phyloP scores from a whole-genome alignment of 2,797 vertebrate genomes.

The Eulemur mongoz region DNA sequence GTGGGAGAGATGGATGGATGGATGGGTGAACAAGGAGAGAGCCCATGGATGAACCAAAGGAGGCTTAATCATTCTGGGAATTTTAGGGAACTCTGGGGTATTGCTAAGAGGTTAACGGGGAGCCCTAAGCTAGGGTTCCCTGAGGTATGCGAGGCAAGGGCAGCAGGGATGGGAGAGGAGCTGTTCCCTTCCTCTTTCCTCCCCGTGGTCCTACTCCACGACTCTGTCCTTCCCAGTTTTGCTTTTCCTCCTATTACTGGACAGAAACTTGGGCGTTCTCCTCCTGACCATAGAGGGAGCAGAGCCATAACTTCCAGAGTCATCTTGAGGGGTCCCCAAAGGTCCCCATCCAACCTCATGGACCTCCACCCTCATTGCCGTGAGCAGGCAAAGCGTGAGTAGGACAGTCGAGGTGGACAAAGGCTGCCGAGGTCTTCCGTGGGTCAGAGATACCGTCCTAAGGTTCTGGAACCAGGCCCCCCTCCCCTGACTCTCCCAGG shows the following conservation, averaged over 20 bases:
- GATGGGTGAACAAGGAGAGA: not conserved
- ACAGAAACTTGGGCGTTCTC: not conserved
- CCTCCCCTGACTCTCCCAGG: not conserved
- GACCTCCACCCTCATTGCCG: not conserved
- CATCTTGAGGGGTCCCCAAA: not conserved
- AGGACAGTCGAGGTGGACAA: not conserved
- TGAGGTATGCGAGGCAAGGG: not conserved
- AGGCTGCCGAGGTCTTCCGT: not conserved
- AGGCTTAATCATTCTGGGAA: not conserved
- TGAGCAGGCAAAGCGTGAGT: not conserved
- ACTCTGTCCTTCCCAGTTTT: not conserved
- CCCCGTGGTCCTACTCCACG: not conserved
- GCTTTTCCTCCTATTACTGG: not conserved
- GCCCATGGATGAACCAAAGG: not conserved
- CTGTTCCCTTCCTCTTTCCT: not conserved
- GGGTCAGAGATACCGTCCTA: not conserved
- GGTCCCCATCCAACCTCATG: fast-evolving
- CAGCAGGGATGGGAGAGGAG: not conserved
- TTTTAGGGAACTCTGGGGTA: not conserved
- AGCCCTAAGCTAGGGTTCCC: not conserved
- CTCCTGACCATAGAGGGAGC: not conserved
- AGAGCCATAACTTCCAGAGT: not conserved
- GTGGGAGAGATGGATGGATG: not conserved
- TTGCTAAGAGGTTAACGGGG: not conserved
- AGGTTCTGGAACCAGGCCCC: not conserved